Evolutionary conservation across 53 echinoderm and acorn worm species (phyloP), one percentile per base, ranked within the genome.

Genomic region (Echinometra lucunter): DNA sequence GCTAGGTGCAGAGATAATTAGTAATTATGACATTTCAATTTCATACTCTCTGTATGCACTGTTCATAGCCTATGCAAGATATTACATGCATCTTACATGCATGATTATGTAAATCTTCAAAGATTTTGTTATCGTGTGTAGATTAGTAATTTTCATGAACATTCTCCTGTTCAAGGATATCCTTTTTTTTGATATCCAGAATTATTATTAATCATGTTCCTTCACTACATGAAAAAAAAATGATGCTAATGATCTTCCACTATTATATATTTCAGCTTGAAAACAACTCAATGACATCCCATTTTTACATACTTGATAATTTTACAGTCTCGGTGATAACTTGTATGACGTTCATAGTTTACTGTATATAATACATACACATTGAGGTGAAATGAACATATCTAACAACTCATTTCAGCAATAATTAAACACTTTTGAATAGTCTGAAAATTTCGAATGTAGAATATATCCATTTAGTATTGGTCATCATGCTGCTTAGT

Each of bases 401-500:
- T 0, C 78, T 78, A 40, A 78, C 78, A 78, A 78, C 78, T 78
- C 78, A 78, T 40, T 38, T 19, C 6, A 42, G 42, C 78, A 78
- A 78, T 78, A 40, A 38, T 32, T 72, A 21, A 78, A 40, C 7
- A 19, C 6, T 78, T 72, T 35, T 35, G 11, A 72, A 34, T 78
- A 13, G 42, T 78, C 78, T 78, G 40, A 18, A 40, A 34, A 34
- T 72, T 35, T 72, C 72, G 35, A 40, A 42, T 19, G 23, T 78
- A 40, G 78, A 78, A 40, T 78, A 21, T 42, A 69, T 69, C 69
- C 78, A 19, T 38, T 35, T 72, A 78, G 17, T 42, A 78, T 8
- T 78, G 42, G 38, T 18, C 21, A 21, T 78, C 42, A 78, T 78
- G 78, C 78, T 78, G 78, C 78, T 78, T 23, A 78, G n/a, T 75